phyloP scores from a whole-genome alignment of 2,113 vertebrate species.

The Etia nguti region DNA sequence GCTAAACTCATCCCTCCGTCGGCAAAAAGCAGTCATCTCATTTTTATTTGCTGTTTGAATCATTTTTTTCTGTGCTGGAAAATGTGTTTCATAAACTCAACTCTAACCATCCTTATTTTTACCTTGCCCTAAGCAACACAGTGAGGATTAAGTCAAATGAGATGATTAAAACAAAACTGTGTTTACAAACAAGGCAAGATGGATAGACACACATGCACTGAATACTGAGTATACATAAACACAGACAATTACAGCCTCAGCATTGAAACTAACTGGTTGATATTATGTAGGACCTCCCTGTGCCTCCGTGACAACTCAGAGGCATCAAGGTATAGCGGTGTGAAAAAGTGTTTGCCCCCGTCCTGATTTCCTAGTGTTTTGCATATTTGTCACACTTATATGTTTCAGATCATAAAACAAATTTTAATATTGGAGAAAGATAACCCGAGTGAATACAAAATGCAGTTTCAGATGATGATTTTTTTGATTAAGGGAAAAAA shows the following conservation, averaged over 20 bases:
- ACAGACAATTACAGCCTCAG: neutral
- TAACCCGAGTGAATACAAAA: no score
- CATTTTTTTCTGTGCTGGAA: neutral
- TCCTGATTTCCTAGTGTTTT: no score
- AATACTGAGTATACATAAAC: neutral
- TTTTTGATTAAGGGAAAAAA: no score
- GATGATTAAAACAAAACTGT: neutral
- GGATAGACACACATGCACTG: neutral
- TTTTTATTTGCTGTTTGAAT: neutral
- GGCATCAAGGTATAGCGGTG: neutral
- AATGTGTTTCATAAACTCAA: constrained; percentile 25
- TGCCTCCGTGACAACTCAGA: neutral
- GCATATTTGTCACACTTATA: no score
- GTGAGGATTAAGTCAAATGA: constrained; percentile 22
- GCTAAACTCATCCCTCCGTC: constrained; percentile 34
- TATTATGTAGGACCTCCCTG: neutral
- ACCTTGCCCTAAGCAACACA: constrained; percentile 4
- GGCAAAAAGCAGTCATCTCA: constrained; percentile 27
- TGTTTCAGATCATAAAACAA: no score
- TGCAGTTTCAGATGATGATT: no score
- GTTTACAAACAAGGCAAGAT: neutral
- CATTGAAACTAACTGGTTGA: neutral
- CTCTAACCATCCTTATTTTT: neutral
- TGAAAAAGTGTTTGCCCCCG: neutral
- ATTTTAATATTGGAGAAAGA: no score